phyloP scores from a whole-genome alignment of 64 coral and sea anemone genomes.

The Montipora foliosa region DNA sequence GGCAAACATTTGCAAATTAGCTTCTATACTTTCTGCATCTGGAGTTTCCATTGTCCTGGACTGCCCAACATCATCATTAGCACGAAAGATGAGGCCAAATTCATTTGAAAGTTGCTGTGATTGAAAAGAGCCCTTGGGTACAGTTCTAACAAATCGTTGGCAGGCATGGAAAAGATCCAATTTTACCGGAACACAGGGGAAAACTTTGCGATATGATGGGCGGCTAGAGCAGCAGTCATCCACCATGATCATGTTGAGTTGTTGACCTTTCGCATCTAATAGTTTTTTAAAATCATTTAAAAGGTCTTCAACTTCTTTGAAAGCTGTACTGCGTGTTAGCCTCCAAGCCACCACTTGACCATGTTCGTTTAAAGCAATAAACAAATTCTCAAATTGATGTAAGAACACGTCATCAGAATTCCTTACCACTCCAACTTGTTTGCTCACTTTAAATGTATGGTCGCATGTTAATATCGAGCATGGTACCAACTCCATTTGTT shows the following conservation, averaged over 20 bases:
- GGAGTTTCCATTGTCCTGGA: too few relatives aligned
- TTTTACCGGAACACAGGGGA: background rate
- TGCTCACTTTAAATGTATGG: constrained; percentile 76
- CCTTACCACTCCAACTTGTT: constrained; percentile 73
- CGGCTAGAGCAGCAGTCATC: constrained; percentile 11
- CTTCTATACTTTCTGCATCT: too few relatives aligned
- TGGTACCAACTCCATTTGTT: background rate
- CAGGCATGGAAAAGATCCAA: constrained; percentile 67
- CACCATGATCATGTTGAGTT: constrained; percentile 45
- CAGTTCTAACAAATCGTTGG: constrained; percentile 10
- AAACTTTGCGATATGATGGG: background rate
- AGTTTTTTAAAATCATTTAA: constrained; percentile 47
- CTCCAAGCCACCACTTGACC: constrained; percentile 62
- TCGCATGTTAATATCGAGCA: constrained; percentile 61
- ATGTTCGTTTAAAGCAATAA: constrained; percentile 60
- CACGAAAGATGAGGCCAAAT: too few relatives aligned
- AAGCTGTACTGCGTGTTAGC: constrained; percentile 42
- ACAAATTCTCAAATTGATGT: constrained; percentile 74
- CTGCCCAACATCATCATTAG: too few relatives aligned
- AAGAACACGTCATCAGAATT: constrained; percentile 24
- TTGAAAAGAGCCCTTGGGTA: too few relatives aligned
- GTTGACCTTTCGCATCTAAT: background rate
- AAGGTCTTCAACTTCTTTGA: constrained; percentile 60
- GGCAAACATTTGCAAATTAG: too few relatives aligned
- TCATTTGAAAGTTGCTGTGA: too few relatives aligned